Conservation (phyloP, 2,113 vertebrate genomes). For the Dicerorhinus sumatrensis region DNA sequence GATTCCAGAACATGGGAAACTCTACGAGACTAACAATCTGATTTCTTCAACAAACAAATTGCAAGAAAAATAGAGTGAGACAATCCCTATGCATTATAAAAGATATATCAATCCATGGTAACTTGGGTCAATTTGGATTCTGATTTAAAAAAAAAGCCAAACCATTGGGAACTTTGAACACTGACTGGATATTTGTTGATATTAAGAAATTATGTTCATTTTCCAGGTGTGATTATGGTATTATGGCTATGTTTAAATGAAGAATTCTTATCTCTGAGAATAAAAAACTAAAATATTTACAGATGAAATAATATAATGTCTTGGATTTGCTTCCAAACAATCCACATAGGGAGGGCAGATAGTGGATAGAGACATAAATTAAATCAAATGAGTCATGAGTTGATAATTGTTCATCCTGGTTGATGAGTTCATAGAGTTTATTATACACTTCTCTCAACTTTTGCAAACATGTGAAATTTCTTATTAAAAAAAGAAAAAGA, state of each 20-base stretch:
- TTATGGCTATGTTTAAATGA: background rate
- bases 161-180: background rate
- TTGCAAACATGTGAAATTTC: background rate
- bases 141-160: background rate
- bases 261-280: background rate
- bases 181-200: background rate
- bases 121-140: background rate
- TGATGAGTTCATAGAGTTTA: background rate
- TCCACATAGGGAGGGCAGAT: background rate
- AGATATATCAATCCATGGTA: background rate
- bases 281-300: background rate
- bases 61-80: background rate
- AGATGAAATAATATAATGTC: background rate
- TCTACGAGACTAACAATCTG: background rate
- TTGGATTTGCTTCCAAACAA: background rate
- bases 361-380: background rate
- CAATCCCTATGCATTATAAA: background rate
- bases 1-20: background rate
- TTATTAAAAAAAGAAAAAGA: background rate
- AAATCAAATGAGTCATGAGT: conserved; percentile 19
- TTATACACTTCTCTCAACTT: background rate
- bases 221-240: background rate
- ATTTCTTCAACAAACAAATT: background rate
- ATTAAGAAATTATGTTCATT: background rate
- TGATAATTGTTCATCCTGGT: background rate